These are phyloP conservation scores for Piaya cayana DNA, from an alignment of 2,113 vertebrate species.

Conservation along the genomic window DNA sequence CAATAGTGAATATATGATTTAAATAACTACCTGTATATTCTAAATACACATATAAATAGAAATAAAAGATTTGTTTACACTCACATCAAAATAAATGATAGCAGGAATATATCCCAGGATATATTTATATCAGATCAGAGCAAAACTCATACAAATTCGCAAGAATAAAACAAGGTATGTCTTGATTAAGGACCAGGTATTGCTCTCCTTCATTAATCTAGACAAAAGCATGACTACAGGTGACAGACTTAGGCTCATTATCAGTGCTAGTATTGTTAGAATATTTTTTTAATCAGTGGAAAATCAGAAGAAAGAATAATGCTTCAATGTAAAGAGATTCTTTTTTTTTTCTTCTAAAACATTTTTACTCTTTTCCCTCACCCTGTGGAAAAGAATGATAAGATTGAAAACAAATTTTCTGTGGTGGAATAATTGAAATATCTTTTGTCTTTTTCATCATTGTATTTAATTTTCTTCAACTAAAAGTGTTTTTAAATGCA, in stretches of 20 bases:
- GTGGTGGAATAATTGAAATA: neutral
- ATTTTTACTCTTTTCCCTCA: neutral
- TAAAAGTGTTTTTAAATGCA: neutral
- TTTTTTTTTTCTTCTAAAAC: neutral
- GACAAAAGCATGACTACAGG: neutral
- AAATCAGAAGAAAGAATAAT: neutral
- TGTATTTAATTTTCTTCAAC: neutral
- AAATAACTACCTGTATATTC: neutral
- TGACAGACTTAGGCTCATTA: neutral
- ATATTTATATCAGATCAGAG: neutral
- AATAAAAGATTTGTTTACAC: neutral
- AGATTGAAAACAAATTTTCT: neutral
- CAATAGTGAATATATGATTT: neutral
- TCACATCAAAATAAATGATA: neutral
- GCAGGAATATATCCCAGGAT: neutral
- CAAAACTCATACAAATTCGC: neutral
- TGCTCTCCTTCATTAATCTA: neutral
- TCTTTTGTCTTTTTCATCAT: neutral
- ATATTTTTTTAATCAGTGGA: neutral
- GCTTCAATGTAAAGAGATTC: neutral
- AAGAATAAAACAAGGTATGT: neutral
- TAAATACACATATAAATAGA: neutral
- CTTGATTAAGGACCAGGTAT: neutral
- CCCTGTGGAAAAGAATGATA: neutral
- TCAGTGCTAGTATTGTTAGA: neutral